These are phyloP conservation scores for Manacus vitellinus DNA, from an alignment of 2,113 vertebrate species.

Conservation along the genomic window DNA sequence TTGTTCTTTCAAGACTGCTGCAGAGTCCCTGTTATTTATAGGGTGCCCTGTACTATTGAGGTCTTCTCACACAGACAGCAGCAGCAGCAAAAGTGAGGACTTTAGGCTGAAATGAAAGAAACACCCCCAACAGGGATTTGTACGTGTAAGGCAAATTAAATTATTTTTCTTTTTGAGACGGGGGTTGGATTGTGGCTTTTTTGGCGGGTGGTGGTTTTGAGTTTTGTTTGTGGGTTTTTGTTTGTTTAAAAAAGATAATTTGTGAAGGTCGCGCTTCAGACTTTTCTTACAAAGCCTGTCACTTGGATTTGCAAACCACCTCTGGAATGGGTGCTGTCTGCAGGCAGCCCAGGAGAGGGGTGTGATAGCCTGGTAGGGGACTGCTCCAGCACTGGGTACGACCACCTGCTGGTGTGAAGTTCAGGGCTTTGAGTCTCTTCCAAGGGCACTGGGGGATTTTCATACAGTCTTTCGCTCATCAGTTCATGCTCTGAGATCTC, in stretches of 20 bases:
- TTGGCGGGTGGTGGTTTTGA: background rate
- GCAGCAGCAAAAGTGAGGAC: background rate
- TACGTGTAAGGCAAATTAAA: background rate
- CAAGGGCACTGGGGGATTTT: background rate
- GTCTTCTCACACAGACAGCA: background rate
- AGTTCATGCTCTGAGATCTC: background rate
- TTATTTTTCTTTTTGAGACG: background rate
- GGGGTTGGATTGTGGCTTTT: background rate
- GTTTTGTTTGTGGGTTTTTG: background rate
- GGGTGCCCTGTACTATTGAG: background rate
- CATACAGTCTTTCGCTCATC: background rate
- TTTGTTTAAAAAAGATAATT: background rate
- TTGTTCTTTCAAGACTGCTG: background rate
- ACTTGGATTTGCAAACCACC: background rate
- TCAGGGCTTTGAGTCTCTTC: background rate
- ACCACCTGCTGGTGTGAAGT: background rate
- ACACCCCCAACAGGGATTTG: background rate
- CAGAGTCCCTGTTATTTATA: background rate
- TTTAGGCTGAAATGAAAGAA: background rate
- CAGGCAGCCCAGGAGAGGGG: background rate
- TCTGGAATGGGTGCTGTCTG: rapidly evolving
- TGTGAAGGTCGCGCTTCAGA: background rate
- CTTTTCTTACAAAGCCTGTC: background rate
- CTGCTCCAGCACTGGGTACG: background rate
- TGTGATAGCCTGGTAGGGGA: background rate